These are phyloP conservation scores for Brachypterus glaber DNA, from an alignment of 2,888 invertebrate species.

Conservation along the genomic window DNA sequence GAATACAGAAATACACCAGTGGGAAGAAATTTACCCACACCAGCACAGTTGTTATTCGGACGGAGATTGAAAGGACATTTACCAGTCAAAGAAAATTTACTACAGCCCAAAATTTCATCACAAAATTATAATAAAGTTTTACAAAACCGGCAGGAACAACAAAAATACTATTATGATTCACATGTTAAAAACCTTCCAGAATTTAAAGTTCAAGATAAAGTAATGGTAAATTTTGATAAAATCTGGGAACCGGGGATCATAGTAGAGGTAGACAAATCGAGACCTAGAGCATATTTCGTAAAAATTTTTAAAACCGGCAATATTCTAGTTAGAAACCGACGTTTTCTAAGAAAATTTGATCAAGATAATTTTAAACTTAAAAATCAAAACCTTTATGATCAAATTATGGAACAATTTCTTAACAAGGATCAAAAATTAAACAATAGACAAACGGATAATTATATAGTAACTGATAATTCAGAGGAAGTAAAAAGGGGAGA, in stretches of 20 bases:
- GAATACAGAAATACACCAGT: slow-evolving; percentile 9
- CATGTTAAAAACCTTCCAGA: slow-evolving; percentile 2
- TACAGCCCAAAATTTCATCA: not conserved
- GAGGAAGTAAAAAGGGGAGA: too few relatives aligned
- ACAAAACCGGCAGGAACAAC: too few relatives aligned
- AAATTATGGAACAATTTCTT: not conserved
- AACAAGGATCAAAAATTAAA: too few relatives aligned
- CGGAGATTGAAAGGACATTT: slow-evolving; percentile 5
- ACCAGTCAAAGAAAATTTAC: not conserved
- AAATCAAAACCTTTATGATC: not conserved
- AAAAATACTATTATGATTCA: slow-evolving; percentile 4
- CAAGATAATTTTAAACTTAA: not conserved
- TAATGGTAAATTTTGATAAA: slow-evolving; percentile 8
- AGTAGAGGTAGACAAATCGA: slow-evolving; percentile 3
- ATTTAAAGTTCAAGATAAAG: slow-evolving; percentile 4
- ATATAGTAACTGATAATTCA: too few relatives aligned
- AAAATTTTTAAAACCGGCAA: slow-evolving; percentile 4
- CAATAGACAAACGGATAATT: too few relatives aligned
- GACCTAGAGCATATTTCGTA: slow-evolving; percentile 9
- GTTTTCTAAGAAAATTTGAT: slow-evolving; percentile 3
- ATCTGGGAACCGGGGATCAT: not conserved
- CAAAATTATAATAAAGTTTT: too few relatives aligned
- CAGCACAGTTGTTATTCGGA: slow-evolving; percentile 14
- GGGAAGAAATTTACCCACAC: slow-evolving; percentile 1
- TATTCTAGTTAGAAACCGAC: slow-evolving; percentile 4